phyloP scores from a whole-genome alignment of 2,888 invertebrate species.

The Hydrotaea cyrtoneurina region DNA sequence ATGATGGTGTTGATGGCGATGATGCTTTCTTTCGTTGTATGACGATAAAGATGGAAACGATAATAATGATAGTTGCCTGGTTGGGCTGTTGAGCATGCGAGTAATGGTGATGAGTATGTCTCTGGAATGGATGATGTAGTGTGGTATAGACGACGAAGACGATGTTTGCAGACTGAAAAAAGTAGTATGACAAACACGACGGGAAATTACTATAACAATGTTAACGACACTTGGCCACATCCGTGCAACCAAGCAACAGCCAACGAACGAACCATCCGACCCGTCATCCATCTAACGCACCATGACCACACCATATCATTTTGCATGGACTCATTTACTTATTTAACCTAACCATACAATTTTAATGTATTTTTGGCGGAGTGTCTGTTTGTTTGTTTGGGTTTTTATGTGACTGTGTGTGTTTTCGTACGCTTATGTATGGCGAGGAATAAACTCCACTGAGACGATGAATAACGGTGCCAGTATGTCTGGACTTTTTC shows the following conservation, averaged over 20 bases:
- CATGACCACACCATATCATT: not conserved
- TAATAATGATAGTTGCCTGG: slow-evolving; percentile 25
- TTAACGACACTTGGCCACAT: slow-evolving; percentile 41
- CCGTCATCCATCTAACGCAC: slow-evolving; percentile 20
- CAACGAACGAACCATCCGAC: not conserved
- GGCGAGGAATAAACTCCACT: too few species aligned
- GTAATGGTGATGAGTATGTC: not conserved
- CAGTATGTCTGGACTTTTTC: slow-evolving; percentile 69
- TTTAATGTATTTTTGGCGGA: slow-evolving; percentile 1
- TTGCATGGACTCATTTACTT: slow-evolving; percentile 11
- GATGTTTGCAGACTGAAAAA: not conserved
- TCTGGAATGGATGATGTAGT: not conserved
- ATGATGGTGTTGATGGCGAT: not conserved
- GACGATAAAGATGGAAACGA: slow-evolving; percentile 44
- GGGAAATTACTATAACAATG: slow-evolving; percentile 49
- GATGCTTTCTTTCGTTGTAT: not conserved
- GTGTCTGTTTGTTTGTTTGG: slow-evolving; percentile 32
- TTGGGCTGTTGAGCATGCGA: not conserved
- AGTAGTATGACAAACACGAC: slow-evolving; percentile 4
- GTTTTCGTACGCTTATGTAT: not conserved
- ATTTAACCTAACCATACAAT: slow-evolving; percentile 26
- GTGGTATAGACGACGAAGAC: not conserved
- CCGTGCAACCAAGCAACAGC: not conserved
- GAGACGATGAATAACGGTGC: slow-evolving; percentile 64
- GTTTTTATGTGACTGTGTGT: not conserved